phyloP scores from a whole-genome alignment of 92 coral and sea anemone genomes.

The Parazoanthus swiftii region DNA sequence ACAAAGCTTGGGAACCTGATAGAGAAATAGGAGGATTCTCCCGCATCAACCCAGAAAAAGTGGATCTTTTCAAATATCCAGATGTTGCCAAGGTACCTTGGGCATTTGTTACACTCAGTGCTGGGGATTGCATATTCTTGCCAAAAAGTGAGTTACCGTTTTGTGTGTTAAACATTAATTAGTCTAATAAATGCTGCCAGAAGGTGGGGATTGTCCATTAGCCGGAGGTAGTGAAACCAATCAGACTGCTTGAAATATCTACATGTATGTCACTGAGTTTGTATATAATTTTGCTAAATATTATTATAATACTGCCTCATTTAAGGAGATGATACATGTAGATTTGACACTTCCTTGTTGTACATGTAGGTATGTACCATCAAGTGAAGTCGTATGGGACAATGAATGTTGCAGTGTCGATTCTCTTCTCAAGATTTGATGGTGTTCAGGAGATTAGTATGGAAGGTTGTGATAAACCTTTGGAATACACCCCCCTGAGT shows the following conservation, averaged over 20 bases:
- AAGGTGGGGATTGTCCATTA: no score
- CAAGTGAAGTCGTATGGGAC: conserved; percentile 88
- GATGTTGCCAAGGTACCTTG: conserved; percentile 82
- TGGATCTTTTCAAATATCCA: conserved; percentile 80
- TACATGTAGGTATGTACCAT: conserved; percentile 76
- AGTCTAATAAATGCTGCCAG: no score
- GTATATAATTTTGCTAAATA: no score
- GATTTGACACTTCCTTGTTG: no score
- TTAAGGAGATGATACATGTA: no score
- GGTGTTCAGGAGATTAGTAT: conserved; percentile 56
- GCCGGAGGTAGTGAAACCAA: no score
- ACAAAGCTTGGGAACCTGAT: conserved; percentile 96
- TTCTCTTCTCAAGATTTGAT: conserved; percentile 84
- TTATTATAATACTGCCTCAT: no score
- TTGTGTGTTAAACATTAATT: neutral
- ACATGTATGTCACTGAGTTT: no score
- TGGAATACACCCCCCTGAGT: conserved; percentile 69
- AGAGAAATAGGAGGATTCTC: conserved; percentile 88
- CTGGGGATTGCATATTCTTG: conserved; percentile 90
- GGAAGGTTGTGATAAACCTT: conserved; percentile 63
- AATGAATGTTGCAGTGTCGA: conserved; percentile 79
- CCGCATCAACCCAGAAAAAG: conserved; percentile 64
- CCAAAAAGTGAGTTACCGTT: conserved; percentile 76
- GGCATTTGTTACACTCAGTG: conserved; percentile 79
- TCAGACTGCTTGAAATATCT: no score